Conservation (phyloP, 2,797 vertebrate species). For the Antennarius maculatus region DNA sequence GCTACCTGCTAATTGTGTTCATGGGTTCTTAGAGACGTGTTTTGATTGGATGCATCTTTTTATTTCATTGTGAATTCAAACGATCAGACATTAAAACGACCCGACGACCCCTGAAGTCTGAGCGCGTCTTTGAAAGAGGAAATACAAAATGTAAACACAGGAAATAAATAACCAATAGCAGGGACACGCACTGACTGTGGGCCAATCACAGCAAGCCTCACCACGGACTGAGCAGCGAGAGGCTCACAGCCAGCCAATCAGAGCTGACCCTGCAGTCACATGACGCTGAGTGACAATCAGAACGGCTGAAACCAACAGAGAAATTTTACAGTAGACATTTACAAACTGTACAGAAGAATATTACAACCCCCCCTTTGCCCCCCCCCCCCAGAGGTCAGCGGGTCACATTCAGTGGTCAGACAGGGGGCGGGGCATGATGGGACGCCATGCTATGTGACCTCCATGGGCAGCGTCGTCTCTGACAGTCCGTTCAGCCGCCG, state of each 20-base stretch:
- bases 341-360: conserved; percentile 83
- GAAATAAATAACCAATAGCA: conserved; percentile 88
- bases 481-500: conserved; percentile 90
- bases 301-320: conserved; percentile 70
- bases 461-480: conserved; percentile 93
- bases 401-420: conserved; percentile 58
- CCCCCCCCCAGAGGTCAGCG: conserved; percentile 50
- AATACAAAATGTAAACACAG: conserved; percentile 97
- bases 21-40: no score
- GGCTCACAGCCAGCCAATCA: conserved; percentile 6
- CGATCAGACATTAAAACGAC: conserved; percentile 21
- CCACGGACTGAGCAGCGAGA: neutral
- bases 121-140: conserved; percentile 82
- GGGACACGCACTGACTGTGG: neutral
- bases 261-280: conserved; percentile 24
- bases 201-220: conserved; percentile 8
- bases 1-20: no score
- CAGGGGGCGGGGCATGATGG: neutral
- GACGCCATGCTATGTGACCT: conserved; percentile 88
- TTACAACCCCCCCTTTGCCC: neutral
- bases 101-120: conserved; percentile 69
- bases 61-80: conserved; percentile 16
- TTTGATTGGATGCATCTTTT: conserved; percentile 26
- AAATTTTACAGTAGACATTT: conserved; percentile 96
- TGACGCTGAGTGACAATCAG: conserved; percentile 16